Evolutionary conservation across 1,140 invertebrate species (phyloP).

Genomic region (Brachionus koreanus): DNA sequence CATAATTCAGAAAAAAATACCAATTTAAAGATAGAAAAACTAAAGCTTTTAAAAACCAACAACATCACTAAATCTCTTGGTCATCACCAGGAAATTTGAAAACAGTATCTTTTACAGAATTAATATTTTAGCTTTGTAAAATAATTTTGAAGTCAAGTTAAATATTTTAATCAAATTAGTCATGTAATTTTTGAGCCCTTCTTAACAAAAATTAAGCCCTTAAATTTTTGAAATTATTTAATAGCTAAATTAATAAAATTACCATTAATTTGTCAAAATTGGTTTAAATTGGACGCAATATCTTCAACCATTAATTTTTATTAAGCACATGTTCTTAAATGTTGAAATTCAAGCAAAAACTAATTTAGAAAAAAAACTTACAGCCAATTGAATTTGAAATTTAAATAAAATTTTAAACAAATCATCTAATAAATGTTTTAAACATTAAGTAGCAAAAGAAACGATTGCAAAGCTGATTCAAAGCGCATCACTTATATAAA

Average conservation of each 20-base stretch:
- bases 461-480: neutral
- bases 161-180: neutral
- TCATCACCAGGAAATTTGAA: too few species aligned
- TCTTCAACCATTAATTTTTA: neutral
- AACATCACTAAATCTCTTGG: too few species aligned
- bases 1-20: too few species aligned
- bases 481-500: neutral
- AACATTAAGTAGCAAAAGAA: neutral
- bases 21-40: too few species aligned
- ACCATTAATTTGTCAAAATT: neutral
- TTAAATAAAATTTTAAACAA: neutral
- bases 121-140: too few species aligned
- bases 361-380: neutral
- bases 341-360: neutral
- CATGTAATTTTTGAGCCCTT: too few species aligned
- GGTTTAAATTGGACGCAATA: neutral
- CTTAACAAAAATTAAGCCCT: too few species aligned
- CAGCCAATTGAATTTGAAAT: neutral
- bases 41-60: too few species aligned
- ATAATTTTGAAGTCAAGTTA: too few species aligned
- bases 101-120: too few species aligned
- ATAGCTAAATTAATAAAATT: neutral
- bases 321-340: constrained; percentile 4
- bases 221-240: neutral
- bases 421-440: neutral